These are phyloP conservation scores for Spicauda simplicius DNA, from an alignment of 2,888 invertebrate genomes.

Conservation along the genomic window DNA sequence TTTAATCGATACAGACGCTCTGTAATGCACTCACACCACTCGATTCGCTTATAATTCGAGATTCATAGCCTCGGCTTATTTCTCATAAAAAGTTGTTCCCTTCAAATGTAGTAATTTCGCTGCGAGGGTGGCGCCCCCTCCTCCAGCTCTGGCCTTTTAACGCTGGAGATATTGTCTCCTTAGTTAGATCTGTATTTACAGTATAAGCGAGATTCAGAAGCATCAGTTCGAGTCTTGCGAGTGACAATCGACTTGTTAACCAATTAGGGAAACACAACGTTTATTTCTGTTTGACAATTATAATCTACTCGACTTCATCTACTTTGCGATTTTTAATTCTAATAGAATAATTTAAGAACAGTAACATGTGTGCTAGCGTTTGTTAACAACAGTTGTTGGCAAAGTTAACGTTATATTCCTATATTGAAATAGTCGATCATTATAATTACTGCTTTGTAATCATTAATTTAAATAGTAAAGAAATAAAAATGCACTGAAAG, in stretches of 20 bases:
- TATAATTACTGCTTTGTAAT: too few relatives aligned
- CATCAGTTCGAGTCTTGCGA: constrained; percentile 20
- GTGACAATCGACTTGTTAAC: constrained; percentile 20
- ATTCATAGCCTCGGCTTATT: constrained; percentile 81
- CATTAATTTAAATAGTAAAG: too few relatives aligned
- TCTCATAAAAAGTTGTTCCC: constrained; percentile 85
- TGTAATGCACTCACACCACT: constrained; percentile 57
- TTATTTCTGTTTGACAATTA: background rate
- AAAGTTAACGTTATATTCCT: too few relatives aligned
- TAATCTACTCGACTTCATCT: background rate
- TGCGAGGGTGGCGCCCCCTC: constrained; percentile 64
- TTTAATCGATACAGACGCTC: constrained; percentile 49
- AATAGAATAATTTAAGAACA: too few relatives aligned
- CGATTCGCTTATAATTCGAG: constrained; percentile 79
- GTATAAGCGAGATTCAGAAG: constrained; percentile 58
- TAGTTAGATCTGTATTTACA: constrained; percentile 82
- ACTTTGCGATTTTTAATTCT: background rate
- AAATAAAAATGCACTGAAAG: too few relatives aligned
- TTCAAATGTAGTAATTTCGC: constrained; percentile 84
- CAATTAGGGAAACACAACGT: constrained; percentile 13
- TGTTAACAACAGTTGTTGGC: too few relatives aligned
- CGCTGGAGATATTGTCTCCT: constrained; percentile 83
- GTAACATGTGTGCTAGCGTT: background rate
- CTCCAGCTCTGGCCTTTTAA: constrained; percentile 80
- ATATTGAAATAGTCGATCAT: too few relatives aligned